A percentile compares a stretch with the other conserved stretches of the same genome.
These are phyloP conservation scores for Crypturellus undulatus DNA, from an alignment of 2,113 vertebrate species.

Conservation along the genomic window DNA sequence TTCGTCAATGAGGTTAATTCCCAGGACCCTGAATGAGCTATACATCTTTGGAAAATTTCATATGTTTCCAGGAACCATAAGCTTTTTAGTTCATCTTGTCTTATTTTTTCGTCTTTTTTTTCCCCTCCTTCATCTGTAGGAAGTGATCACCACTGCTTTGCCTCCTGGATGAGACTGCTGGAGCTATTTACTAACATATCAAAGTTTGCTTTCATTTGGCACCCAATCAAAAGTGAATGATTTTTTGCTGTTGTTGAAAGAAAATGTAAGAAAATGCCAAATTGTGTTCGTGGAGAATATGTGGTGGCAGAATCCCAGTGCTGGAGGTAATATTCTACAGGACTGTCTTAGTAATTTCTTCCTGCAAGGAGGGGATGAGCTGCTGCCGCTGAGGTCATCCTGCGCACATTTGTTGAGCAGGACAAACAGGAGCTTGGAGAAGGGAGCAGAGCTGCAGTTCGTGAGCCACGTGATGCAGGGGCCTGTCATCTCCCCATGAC, in stretches of 20 bases:
- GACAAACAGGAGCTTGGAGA: neutral
- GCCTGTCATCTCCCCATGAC: neutral
- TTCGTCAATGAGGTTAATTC: neutral
- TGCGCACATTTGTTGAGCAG: neutral
- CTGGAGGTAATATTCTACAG: neutral
- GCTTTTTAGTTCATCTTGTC: neutral
- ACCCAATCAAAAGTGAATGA: neutral
- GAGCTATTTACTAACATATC: neutral
- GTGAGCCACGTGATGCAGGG: neutral
- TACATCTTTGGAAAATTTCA: neutral
- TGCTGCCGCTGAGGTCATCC: neutral
- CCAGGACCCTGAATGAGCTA: neutral
- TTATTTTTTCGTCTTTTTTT: neutral
- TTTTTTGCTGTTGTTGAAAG: neutral
- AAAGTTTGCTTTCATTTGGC: conserved; percentile 1
- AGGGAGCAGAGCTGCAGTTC: neutral
- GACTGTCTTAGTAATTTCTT: neutral
- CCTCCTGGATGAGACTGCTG: neutral
- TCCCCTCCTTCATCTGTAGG: neutral
- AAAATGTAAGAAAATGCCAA: neutral
- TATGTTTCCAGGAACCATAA: neutral
- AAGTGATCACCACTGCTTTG: neutral
- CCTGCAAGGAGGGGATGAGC: neutral
- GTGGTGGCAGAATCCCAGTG: neutral
- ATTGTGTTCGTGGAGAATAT: neutral